These are phyloP conservation scores for Brachyhypopomus gauderio DNA, from an alignment of 2,113 vertebrate genomes.

Conservation along the genomic window DNA sequence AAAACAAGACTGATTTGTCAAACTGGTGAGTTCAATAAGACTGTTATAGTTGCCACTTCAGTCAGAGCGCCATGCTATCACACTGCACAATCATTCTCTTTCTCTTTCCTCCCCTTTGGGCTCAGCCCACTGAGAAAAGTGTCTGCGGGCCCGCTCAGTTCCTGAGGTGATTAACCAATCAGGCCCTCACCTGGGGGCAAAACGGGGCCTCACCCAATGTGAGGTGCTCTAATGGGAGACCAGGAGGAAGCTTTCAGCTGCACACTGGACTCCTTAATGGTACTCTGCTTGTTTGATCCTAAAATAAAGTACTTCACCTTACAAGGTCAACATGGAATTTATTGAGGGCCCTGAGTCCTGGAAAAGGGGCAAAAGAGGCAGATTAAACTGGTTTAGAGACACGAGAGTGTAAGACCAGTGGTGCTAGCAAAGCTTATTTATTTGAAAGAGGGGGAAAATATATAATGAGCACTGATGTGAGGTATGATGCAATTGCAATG, in stretches of 20 bases:
- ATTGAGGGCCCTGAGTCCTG: constrained; percentile 22
- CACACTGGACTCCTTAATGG: constrained; percentile 21
- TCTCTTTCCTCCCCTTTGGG: background rate
- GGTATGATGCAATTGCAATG: too few species aligned
- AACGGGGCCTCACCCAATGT: constrained; percentile 35
- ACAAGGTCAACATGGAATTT: constrained; percentile 24
- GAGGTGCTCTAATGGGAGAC: constrained; percentile 22
- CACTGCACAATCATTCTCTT: background rate
- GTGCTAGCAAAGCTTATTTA: background rate
- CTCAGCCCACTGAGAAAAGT: constrained; percentile 35
- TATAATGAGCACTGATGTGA: too few species aligned
- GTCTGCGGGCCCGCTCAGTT: constrained; percentile 43
- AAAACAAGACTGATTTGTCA: too few species aligned
- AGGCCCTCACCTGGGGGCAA: constrained; percentile 53
- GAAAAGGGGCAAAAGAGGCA: background rate
- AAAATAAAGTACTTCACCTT: constrained; percentile 51
- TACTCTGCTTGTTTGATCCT: constrained; percentile 44
- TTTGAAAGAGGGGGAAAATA: background rate
- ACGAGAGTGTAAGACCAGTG: background rate
- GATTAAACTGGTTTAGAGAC: background rate
- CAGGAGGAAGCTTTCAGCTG: constrained; percentile 44
- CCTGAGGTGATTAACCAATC: constrained; percentile 57
- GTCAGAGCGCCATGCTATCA: background rate
- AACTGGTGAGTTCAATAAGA: background rate
- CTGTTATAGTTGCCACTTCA: background rate